Evolutionary conservation across 2,113 vertebrate species (phyloP), one percentile per base, ranked within the genome.

Genomic region (Eptatretus burgeri): DNA sequence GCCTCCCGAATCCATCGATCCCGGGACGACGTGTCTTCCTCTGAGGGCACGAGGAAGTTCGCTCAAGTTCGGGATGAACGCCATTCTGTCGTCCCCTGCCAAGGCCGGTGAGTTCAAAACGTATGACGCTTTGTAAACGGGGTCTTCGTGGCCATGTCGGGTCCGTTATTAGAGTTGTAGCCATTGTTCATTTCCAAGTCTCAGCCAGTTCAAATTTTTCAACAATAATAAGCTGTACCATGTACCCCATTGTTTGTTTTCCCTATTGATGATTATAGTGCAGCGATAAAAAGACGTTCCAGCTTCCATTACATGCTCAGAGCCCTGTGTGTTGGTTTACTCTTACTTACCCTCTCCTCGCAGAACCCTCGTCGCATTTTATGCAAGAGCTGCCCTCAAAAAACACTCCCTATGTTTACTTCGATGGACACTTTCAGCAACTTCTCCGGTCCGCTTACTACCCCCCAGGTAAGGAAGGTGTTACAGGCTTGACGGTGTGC

Each of bases 31-130:
- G 27, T 41, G 27, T 41, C 27, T 41, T 41, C 27, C 27, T 3
- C 27, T 41, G 27, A 41, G 27, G 27, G 27, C 27, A 7, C 27
- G 27, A 41, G 27, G 27, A 41, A 41, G 9, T 20, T n/a, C 56
- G 12, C 78, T 95, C 2, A 98, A 98, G 76, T 98, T 95, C 65
- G 91, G 86, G 18, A 88, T 95, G 67, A 85, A 84, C 51, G 82
- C 89, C 67, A 98, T 98, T 63, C 83, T 98, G 62, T 81, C 87
- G 9, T 85, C 85, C 1, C 67, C 80, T 9, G 76, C 82, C 62
- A 78, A 81, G 62, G 72, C 74, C 52, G 80, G 88, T 93, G 75
- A 79, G 65, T 41, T 41, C 27, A 41, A 41, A 41, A 41, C 27
- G 27, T 41, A 3, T 7, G 27, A 41, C 27, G 27, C 27, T 41